Evolutionary conservation across 1,140 invertebrate genomes (phyloP), one percentile per base, ranked within the genome.

Genomic region (Brachionus paranguensis): DNA sequence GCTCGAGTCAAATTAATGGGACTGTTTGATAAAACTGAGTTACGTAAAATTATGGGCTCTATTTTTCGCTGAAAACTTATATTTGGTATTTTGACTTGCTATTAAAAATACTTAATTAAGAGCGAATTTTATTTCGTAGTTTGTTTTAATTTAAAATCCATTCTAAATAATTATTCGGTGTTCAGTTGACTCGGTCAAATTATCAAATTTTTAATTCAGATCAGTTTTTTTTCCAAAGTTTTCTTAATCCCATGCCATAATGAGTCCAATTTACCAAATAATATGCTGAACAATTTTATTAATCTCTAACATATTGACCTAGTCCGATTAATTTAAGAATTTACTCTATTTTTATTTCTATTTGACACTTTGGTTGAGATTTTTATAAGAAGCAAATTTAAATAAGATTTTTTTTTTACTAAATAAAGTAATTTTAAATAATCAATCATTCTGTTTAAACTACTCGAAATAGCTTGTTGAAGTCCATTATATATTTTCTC

Each of bases 31-130:
- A 60, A 20, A 60, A 60, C n/a, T 60, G 17, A 72, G 68, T 72
- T 72, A 41, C 37, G 68, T 72, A 72, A 72, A 72, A 72, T 72
- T 72, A 43, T 72, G 11, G 27, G 65, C 14, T 33, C 65, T 68
- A 14, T 33, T 12, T 33, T 68, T 68, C 27, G 41, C 41, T 41
- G 33, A 41, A 43, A 72, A 43, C 5, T n/a, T 45, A 45, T 45
- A 72, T 43, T 72, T 72, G 41, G 68, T 43, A 72, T 72, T 72
- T 72, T 20, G 68, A 72, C 29, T 60, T 60, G 8, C 5, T 37
- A 29, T 29, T 29, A 20, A 60, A 20, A 60, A 60, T 60, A 20
- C 53, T 60, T 60, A 20, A 60, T 60, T 60, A 60, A 60, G 17
- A 60, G 53, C n/a, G n/a, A 60, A 60, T 60, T 20, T 60, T 60